Percentiles rank a stretch among this genome's conserved stretches.
phyloP scores from a whole-genome alignment of 2,797 vertebrate species.

The Craterocephalus amniculus region DNA sequence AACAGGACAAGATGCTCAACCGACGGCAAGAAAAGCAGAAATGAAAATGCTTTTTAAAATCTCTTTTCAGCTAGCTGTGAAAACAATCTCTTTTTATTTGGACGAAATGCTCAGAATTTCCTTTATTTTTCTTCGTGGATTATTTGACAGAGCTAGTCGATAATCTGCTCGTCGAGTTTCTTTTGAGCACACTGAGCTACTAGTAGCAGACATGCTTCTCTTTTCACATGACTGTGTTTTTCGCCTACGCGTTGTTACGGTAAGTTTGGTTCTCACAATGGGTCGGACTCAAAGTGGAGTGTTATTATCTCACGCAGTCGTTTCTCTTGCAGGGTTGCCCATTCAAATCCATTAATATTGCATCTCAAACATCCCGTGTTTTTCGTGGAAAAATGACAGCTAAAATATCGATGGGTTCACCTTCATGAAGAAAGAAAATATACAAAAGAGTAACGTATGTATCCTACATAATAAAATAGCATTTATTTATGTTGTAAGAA shows the following conservation, averaged over 20 bases:
- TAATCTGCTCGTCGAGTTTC: constrained; percentile 59
- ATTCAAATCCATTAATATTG: constrained; percentile 6
- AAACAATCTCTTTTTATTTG: not conserved
- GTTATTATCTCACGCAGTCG: constrained; percentile 66
- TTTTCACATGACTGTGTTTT: constrained; percentile 83
- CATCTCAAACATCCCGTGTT: constrained; percentile 9
- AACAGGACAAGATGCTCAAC: constrained; percentile 65
- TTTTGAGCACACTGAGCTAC: constrained; percentile 72
- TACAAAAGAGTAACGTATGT: not conserved
- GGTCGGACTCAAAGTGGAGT: constrained; percentile 68
- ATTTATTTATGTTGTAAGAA: not conserved
- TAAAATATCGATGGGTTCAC: not conserved
- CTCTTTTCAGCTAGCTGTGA: not conserved
- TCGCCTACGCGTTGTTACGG: constrained; percentile 88
- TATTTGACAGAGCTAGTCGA: constrained; percentile 45
- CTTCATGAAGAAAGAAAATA: not conserved
- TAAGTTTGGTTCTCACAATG: constrained; percentile 86
- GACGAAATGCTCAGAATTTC: not conserved
- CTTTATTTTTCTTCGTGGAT: constrained; percentile 37
- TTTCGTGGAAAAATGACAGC: not conserved
- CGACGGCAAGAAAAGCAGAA: constrained; percentile 27
- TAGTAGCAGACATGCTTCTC: constrained; percentile 81
- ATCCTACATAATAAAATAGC: not conserved
- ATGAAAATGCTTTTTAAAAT: constrained; percentile 8
- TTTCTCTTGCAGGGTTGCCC: constrained; percentile 15